Evolutionary conservation across 2,888 invertebrate genomes (phyloP), one percentile per base, ranked within the genome.

Genomic region (Patella depressa): DNA sequence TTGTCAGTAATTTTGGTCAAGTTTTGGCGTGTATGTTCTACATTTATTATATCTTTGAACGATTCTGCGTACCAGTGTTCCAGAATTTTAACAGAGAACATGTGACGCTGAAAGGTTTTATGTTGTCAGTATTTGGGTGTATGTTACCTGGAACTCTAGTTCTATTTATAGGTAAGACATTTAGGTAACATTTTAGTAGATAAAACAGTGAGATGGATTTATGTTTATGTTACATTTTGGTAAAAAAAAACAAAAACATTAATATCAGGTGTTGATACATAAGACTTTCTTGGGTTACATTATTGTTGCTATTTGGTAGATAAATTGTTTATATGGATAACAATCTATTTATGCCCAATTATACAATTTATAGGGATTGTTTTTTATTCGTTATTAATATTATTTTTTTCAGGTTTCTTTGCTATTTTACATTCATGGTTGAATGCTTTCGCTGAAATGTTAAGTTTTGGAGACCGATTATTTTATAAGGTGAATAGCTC

Each of bases 341-440:
- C 34, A 34, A 34, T 34, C 24, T 24, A 24, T 24, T 24, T 65
- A 45, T 45, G 45, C 7, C 45, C 4, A 1, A 45, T 45, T 9
- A 65, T 5, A 9, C 0, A 9, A 7, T n/a, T 65, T 7, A 9
- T 11, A 19, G 19, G 19, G 7, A 9, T 9, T 45, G 45, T 45
- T 45, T 45, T 17, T 34, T 17, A 73, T 53, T 70, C 53, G n/a
- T 45, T 34, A 73, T 17, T 12, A 45, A 29, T 75, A 17, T 54
- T 24, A 73, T 76, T 17, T 19, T 55, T 86, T 86, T 29, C 85
- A 86, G 95, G 95, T 4, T 98, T 98, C 92, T 98, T 97, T 92
- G 94, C 96, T 81, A 92, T 98, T 3, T 93, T 98, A 5, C 98
- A 99, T 88, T 94, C 96, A 2, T 98, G 97, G 96, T 93, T 96